These are phyloP conservation scores for Eupithecia dodoneata DNA, from an alignment of 2,888 invertebrate species.

Conservation along the genomic window DNA sequence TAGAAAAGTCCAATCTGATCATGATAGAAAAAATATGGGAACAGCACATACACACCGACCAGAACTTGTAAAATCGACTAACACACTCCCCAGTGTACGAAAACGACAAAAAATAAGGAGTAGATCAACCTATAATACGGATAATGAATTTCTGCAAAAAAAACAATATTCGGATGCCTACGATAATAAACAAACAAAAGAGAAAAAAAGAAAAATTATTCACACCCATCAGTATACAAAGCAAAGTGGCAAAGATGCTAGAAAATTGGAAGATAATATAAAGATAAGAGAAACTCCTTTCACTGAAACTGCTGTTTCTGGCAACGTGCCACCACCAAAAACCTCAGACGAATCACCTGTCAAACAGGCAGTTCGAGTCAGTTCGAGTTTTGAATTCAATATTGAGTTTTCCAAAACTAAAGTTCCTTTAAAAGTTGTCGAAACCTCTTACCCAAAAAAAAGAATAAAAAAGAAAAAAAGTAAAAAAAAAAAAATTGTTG, in stretches of 20 bases:
- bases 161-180: not conserved
- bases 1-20: not conserved
- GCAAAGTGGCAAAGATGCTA: not conserved
- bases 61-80: constrained; percentile 3
- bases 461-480: not conserved
- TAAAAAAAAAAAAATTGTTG: not conserved
- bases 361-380: constrained; percentile 45
- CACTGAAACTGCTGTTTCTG: not conserved
- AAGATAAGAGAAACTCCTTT: not conserved
- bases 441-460: not conserved
- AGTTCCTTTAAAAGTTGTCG: not conserved
- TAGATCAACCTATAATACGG: constrained; percentile 41
- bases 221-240: not conserved
- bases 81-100: constrained; percentile 15
- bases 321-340: not conserved
- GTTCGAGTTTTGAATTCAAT: constrained; percentile 51
- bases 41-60: not conserved
- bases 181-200: not conserved
- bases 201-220: not conserved
- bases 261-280: not conserved
- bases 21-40: constrained; percentile 13
- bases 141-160: not conserved
- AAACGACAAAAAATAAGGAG: constrained; percentile 42
- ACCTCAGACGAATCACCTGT: constrained; percentile 1
- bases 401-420: constrained; percentile 51